These are phyloP conservation scores for Brachionus rotundiformis DNA, from an alignment of 1,140 invertebrate species.

Conservation along the genomic window DNA sequence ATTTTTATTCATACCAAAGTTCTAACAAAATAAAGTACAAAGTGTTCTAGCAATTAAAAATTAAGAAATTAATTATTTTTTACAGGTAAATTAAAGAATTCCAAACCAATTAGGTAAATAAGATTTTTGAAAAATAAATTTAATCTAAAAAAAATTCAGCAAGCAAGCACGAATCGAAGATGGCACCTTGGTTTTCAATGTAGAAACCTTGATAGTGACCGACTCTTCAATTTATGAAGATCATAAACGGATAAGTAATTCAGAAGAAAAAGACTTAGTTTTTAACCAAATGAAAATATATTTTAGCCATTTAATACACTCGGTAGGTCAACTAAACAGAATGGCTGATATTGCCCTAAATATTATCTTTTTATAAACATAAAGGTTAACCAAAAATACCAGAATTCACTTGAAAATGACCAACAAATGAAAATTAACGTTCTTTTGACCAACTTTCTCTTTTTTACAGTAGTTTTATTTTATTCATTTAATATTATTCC, in stretches of 20 bases:
- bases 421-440: background rate
- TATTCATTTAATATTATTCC: too few relatives aligned
- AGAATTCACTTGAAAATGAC: constrained; percentile 42
- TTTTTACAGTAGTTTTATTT: constrained; percentile 24
- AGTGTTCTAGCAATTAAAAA: too few relatives aligned
- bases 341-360: too few relatives aligned
- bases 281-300: constrained; percentile 46
- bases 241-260: background rate
- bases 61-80: too few relatives aligned
- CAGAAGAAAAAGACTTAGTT: background rate
- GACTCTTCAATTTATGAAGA: constrained; percentile 20
- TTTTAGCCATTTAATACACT: constrained; percentile 2
- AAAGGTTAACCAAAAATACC: constrained; percentile 36
- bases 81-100: background rate
- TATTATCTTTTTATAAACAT: too few relatives aligned
- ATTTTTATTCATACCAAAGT: too few relatives aligned
- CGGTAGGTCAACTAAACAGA: background rate
- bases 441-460: background rate
- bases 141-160: too few relatives aligned
- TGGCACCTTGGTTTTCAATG: background rate
- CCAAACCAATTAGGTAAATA: background rate
- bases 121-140: background rate
- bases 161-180: background rate
- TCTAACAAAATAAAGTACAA: too few relatives aligned
- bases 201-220: constrained; percentile 25